phyloP scores from a whole-genome alignment of 2,797 vertebrate species.

The Sciurus carolinensis region DNA sequence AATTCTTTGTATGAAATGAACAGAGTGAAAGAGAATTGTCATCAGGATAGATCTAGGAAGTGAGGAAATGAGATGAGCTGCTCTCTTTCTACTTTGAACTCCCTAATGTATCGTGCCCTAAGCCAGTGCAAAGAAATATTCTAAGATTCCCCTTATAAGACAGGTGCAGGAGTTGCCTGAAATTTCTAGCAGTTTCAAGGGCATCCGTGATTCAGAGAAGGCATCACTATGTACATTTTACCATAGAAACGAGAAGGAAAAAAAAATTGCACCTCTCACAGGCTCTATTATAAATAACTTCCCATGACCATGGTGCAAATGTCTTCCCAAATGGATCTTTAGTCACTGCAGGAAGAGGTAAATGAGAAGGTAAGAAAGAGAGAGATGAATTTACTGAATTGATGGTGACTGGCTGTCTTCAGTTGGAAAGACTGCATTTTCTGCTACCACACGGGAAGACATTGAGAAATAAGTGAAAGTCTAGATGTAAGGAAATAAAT shows the following conservation, averaged over 20 bases:
- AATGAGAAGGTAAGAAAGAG: background rate
- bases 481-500: background rate
- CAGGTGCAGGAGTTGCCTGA: background rate
- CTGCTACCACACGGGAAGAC: background rate
- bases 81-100: background rate
- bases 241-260: background rate
- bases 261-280: background rate
- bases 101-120: background rate
- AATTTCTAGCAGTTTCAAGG: background rate
- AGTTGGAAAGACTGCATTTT: background rate
- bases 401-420: too few relatives aligned
- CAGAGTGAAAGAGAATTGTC: background rate
- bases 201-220: background rate
- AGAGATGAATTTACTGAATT: background rate
- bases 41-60: background rate
- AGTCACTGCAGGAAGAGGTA: background rate
- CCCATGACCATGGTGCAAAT: background rate
- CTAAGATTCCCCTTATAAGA: background rate
- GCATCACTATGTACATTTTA: background rate
- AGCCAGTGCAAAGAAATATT: background rate
- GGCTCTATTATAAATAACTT: background rate
- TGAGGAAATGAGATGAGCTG: background rate
- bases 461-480: background rate
- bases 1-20: background rate
- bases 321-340: background rate